Conservation (phyloP, 2,113 vertebrate species). For the Carassius gibelio region DNA sequence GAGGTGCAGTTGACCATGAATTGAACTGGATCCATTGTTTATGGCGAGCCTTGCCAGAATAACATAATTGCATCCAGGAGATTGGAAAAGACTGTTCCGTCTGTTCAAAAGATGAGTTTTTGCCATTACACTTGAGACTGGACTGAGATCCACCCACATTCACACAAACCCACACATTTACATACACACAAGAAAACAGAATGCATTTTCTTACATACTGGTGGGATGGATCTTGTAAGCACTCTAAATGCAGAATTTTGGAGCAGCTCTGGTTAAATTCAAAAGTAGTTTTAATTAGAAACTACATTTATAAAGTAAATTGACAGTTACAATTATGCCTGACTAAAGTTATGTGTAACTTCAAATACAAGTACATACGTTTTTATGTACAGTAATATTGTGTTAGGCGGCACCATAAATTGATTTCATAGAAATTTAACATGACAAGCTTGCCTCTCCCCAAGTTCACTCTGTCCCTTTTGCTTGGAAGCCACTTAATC, state of each 20-base stretch:
- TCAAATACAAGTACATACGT: background rate
- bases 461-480: constrained; percentile 46
- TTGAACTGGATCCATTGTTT: constrained; percentile 13
- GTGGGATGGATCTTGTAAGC: background rate
- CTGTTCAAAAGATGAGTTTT: constrained; percentile 38
- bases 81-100: background rate
- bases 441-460: background rate
- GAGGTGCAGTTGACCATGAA: constrained; percentile 16
- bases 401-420: background rate
- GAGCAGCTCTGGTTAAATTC: too few species aligned
- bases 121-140: constrained; percentile 24
- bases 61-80: constrained; percentile 12
- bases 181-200: background rate
- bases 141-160: constrained; percentile 31
- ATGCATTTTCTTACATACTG: background rate
- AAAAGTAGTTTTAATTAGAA: too few species aligned
- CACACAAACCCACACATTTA: constrained; percentile 26
- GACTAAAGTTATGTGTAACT: background rate
- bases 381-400: background rate
- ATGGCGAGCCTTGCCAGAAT: constrained; percentile 4
- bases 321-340: too few species aligned
- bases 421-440: background rate
- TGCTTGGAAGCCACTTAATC: constrained; percentile 50
- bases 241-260: too few species aligned
- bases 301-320: too few species aligned